These are phyloP conservation scores for Cetoscarus ocellatus DNA, from an alignment of 2,797 vertebrate species.

Conservation along the genomic window DNA sequence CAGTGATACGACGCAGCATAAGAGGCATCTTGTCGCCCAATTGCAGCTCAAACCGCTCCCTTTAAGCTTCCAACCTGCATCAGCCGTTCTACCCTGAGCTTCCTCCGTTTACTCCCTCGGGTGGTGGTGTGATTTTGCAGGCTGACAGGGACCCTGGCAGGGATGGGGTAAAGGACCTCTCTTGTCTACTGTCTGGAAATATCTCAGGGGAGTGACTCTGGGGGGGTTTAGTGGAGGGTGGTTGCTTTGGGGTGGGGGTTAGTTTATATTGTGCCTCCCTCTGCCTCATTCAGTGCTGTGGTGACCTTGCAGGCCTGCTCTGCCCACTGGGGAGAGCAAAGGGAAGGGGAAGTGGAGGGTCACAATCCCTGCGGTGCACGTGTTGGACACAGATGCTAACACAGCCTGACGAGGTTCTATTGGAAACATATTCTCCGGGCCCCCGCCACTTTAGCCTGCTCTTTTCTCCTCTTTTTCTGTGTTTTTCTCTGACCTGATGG, in stretches of 20 bases:
- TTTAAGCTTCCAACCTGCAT: conserved; percentile 48
- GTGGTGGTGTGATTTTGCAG: conserved; percentile 80
- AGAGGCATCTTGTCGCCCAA: conserved; percentile 56
- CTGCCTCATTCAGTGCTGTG: conserved; percentile 68
- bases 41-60: conserved; percentile 43
- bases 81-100: conserved; percentile 26
- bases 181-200: conserved; percentile 58
- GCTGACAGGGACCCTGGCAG: conserved; percentile 80
- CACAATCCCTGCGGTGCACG: conserved; percentile 88
- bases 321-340: conserved; percentile 79
- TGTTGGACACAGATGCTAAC: conserved; percentile 89
- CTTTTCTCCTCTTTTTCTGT: conserved; percentile 64
- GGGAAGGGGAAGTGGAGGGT: conserved; percentile 88
- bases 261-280: conserved; percentile 69
- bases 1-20: conserved; percentile 50
- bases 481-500: conserved; percentile 83
- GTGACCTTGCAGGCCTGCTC: conserved; percentile 79
- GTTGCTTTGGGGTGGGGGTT: conserved; percentile 54
- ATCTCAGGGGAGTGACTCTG: conserved; percentile 51
- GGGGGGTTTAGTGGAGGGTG: too few species aligned
- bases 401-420: conserved; percentile 91
- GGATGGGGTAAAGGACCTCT: conserved; percentile 60
- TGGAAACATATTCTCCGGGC: conserved; percentile 95
- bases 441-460: conserved; percentile 81
- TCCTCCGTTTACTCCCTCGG: conserved; percentile 45